Conservation (phyloP, 2,888 invertebrate genomes). For the Malachius bipustulatus region DNA sequence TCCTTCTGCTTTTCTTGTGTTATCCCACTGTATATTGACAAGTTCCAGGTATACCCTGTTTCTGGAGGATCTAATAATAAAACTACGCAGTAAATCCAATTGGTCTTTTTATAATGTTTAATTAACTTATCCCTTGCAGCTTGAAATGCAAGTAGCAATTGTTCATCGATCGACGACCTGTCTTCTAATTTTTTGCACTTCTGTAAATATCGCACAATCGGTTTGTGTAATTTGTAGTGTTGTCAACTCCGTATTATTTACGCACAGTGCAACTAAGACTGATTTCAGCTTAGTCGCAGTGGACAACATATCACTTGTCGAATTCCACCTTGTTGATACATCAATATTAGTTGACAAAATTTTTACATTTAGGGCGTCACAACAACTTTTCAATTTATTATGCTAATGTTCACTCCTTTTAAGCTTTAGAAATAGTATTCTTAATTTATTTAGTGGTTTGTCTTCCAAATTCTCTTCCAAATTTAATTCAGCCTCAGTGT, state of each 20-base stretch:
- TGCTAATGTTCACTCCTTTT: constrained; percentile 3
- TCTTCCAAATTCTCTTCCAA: constrained; percentile 3
- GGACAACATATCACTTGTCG: too few relatives aligned
- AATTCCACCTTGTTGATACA: too few relatives aligned
- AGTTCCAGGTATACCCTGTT: constrained; percentile 1
- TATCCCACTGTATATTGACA: constrained; percentile 1
- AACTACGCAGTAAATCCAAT: constrained; percentile 22
- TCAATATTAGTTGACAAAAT: too few relatives aligned
- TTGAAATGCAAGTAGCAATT: constrained; percentile 17
- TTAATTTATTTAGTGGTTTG: constrained; percentile 3
- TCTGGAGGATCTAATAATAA: constrained; percentile 21
- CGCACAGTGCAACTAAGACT: too few relatives aligned
- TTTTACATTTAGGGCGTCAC: too few relatives aligned
- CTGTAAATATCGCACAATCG: too few relatives aligned
- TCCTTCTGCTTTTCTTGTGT: constrained; percentile 3
- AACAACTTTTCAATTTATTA: constrained; percentile 5
- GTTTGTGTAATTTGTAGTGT: too few relatives aligned
- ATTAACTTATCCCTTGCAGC: constrained; percentile 19
- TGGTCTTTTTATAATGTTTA: constrained; percentile 21
- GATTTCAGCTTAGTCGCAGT: too few relatives aligned
- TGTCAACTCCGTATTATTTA: too few relatives aligned
- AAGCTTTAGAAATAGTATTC: background rate
- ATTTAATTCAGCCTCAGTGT: too few relatives aligned
- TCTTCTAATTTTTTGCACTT: too few relatives aligned
- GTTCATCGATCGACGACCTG: constrained; percentile 16